These are phyloP conservation scores for Drosophila borealis DNA, from an alignment of 2,888 invertebrate species.

Conservation along the genomic window DNA sequence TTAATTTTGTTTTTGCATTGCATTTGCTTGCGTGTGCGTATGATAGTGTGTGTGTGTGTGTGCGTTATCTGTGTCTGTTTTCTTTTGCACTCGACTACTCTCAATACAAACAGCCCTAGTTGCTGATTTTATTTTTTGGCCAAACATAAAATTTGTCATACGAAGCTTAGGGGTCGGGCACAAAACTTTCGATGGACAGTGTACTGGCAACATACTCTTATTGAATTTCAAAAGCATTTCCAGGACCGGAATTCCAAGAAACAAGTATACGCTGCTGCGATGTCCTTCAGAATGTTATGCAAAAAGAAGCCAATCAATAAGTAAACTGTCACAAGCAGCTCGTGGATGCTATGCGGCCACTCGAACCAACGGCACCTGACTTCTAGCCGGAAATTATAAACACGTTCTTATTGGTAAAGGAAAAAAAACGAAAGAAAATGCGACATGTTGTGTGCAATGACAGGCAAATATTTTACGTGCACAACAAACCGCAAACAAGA, in stretches of 20 bases:
- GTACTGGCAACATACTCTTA: slow-evolving; percentile 1
- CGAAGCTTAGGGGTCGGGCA: slow-evolving; percentile 34
- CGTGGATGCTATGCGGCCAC: slow-evolving; percentile 9
- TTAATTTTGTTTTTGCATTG: slow-evolving; percentile 73
- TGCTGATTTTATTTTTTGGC: slow-evolving; percentile 58
- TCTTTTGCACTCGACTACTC: slow-evolving; percentile 69
- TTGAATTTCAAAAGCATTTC: slow-evolving; percentile 4
- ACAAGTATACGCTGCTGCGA: background rate
- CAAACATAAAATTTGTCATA: slow-evolving; percentile 66
- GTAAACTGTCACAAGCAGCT: slow-evolving; percentile 49
- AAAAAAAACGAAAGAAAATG: slow-evolving; percentile 19
- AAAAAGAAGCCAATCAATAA: slow-evolving; percentile 56
- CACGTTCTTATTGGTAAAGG: slow-evolving; percentile 50
- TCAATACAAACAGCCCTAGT: slow-evolving; percentile 54
- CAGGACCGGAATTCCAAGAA: slow-evolving; percentile 3
- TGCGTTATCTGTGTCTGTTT: slow-evolving; percentile 60
- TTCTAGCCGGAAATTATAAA: slow-evolving; percentile 65
- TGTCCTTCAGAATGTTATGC: slow-evolving; percentile 19
- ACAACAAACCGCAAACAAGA: slow-evolving; percentile 32
- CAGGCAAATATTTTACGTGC: slow-evolving; percentile 81
- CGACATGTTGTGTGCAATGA: slow-evolving; percentile 61
- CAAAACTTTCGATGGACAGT: slow-evolving; percentile 11
- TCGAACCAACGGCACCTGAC: slow-evolving; percentile 32
- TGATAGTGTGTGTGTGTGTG: slow-evolving; percentile 1
- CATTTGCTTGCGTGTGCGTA: slow-evolving; percentile 39